Evolutionary conservation across 2,888 invertebrate genomes (phyloP).

Genomic region (Platycheirus albimanus): DNA sequence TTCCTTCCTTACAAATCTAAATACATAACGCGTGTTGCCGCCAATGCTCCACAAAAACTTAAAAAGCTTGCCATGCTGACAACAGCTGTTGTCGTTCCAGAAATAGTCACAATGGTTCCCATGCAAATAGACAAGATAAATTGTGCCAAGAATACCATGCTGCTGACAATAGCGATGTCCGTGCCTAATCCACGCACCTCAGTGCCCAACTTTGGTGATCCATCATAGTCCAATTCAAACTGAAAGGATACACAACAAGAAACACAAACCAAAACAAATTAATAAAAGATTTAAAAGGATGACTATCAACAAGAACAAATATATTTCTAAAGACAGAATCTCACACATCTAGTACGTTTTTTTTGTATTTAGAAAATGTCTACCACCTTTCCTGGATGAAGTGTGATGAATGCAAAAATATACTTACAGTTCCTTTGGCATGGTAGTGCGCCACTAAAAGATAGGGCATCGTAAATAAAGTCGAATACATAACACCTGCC

Average conservation of each 20-base stretch:
- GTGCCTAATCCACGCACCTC: slow-evolving; percentile 95
- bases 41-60: slow-evolving; percentile 92
- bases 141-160: slow-evolving; percentile 98
- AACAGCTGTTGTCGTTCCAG: slow-evolving; percentile 94
- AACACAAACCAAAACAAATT: neutral
- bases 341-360: too few relatives aligned
- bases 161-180: slow-evolving; percentile 96
- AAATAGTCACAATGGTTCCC: slow-evolving; percentile 91
- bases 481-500: slow-evolving; percentile 98
- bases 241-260: slow-evolving; percentile 79
- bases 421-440: slow-evolving; percentile 91
- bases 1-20: slow-evolving; percentile 92
- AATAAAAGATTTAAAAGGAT: too few relatives aligned
- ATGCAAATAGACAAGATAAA: slow-evolving; percentile 93
- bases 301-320: too few relatives aligned
- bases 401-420: too few relatives aligned
- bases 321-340: neutral
- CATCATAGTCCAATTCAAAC: slow-evolving; percentile 86
- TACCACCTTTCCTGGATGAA: too few relatives aligned
- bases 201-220: slow-evolving; percentile 84
- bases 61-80: slow-evolving; percentile 92
- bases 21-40: slow-evolving; percentile 95
- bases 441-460: slow-evolving; percentile 97
- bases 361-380: too few relatives aligned
- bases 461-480: slow-evolving; percentile 98